Conservation (phyloP, 2,888 invertebrate genomes). For the Tetrapedia diversipes region DNA sequence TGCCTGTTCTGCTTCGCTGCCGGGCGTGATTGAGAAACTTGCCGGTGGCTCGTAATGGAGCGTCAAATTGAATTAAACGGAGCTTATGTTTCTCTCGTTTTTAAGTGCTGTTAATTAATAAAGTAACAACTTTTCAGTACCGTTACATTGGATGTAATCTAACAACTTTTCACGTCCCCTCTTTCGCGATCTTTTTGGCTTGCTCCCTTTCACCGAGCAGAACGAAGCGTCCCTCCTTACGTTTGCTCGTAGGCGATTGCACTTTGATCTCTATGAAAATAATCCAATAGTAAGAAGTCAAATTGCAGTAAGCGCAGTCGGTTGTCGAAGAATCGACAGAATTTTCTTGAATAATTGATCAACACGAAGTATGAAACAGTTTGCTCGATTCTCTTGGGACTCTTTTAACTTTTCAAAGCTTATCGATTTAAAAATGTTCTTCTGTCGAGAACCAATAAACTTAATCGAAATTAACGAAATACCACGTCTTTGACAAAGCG, state of each 20-base stretch:
- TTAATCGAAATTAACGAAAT: too few relatives aligned
- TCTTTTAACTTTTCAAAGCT: too few relatives aligned
- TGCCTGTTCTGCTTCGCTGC: not conserved
- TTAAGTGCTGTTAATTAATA: too few relatives aligned
- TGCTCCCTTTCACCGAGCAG: not conserved
- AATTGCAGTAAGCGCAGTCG: conserved; percentile 56
- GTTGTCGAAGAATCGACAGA: conserved; percentile 41
- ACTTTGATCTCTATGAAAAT: conserved; percentile 23
- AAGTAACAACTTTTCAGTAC: too few relatives aligned
- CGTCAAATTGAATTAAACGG: not conserved
- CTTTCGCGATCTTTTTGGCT: not conserved
- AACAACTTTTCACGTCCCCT: not conserved
- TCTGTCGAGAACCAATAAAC: too few relatives aligned
- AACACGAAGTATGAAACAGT: too few relatives aligned
- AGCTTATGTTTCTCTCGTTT: not conserved
- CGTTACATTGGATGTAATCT: too few relatives aligned
- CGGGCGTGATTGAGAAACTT: not conserved
- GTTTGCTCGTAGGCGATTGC: conserved; percentile 22
- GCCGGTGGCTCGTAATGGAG: not conserved
- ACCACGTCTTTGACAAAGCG: too few relatives aligned
- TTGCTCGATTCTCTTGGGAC: too few relatives aligned
- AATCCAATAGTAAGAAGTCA: conserved; percentile 55
- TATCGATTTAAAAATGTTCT: too few relatives aligned
- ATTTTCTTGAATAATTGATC: too few relatives aligned
- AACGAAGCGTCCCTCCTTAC: conserved; percentile 51